These are phyloP conservation scores for Drosophila ezoana DNA, from an alignment of 2,888 invertebrate genomes.

Conservation along the genomic window DNA sequence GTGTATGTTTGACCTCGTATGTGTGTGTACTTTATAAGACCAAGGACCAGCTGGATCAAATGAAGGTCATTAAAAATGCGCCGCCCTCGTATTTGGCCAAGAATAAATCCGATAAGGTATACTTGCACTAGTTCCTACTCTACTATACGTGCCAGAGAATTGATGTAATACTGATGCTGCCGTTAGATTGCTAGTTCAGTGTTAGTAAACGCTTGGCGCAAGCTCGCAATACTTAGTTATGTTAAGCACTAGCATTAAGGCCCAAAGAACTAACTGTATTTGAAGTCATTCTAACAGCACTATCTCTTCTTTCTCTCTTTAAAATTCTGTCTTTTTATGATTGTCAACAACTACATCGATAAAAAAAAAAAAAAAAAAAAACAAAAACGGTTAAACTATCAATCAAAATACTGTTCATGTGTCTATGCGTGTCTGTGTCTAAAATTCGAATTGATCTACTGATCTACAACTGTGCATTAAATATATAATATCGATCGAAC, in stretches of 20 bases:
- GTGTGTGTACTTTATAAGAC: constrained; percentile 86
- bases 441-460: constrained; percentile 25
- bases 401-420: constrained; percentile 57
- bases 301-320: constrained; percentile 59
- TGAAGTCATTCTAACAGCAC: constrained; percentile 70
- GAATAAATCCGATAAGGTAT: constrained; percentile 94
- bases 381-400: constrained; percentile 21
- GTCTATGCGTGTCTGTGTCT: constrained; percentile 61
- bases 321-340: constrained; percentile 37
- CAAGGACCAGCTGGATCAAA: constrained; percentile 86
- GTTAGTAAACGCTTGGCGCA: constrained; percentile 66
- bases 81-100: constrained; percentile 94
- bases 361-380: constrained; percentile 6
- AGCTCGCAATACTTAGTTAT: constrained; percentile 18
- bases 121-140: not conserved
- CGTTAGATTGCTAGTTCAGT: constrained; percentile 54
- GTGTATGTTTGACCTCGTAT: constrained; percentile 31
- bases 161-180: constrained; percentile 7
- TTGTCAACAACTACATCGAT: constrained; percentile 43
- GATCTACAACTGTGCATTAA: constrained; percentile 21
- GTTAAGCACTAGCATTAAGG: constrained; percentile 39
- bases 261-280: constrained; percentile 54
- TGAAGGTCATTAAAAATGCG: constrained; percentile 93
- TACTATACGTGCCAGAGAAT: constrained; percentile 29
- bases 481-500: constrained; percentile 33